A percentile compares a stretch with the other conserved stretches of the same genome.
phyloP scores from a whole-genome alignment of 2,888 invertebrate species.

The Creontiades dilutus region DNA sequence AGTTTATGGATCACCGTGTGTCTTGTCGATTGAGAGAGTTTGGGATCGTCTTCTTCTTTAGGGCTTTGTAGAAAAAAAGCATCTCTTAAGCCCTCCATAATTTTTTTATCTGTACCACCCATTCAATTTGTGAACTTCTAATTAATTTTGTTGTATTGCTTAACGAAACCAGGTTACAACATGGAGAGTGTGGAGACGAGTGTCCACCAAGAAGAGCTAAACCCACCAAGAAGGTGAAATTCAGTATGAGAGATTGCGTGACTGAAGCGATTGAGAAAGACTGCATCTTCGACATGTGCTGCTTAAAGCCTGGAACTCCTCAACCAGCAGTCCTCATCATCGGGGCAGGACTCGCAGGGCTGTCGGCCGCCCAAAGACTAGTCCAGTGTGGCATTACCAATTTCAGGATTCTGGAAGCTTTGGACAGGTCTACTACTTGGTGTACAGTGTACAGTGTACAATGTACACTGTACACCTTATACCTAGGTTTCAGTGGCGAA shows the following conservation, averaged over 20 bases:
- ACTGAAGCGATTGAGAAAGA: slow-evolving; percentile 53
- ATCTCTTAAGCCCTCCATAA: no score
- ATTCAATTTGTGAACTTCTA: no score
- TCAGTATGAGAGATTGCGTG: slow-evolving; percentile 56
- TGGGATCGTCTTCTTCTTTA: no score
- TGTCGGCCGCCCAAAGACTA: slow-evolving; percentile 73
- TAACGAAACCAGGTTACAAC: slow-evolving; percentile 18
- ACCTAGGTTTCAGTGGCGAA: no score
- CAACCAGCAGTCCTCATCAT: slow-evolving; percentile 73
- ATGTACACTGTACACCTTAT: no score
- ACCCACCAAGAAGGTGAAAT: not conserved
- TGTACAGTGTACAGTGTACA: no score
- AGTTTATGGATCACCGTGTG: no score
- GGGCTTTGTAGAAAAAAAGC: no score
- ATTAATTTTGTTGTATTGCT: not conserved
- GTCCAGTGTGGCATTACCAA: slow-evolving; percentile 73
- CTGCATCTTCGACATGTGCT: slow-evolving; percentile 72
- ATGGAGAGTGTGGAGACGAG: slow-evolving; percentile 53
- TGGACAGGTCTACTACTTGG: no score
- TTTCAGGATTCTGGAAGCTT: slow-evolving; percentile 72
- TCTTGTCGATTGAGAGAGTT: no score
- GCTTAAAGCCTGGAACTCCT: slow-evolving; percentile 58
- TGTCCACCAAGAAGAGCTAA: slow-evolving; percentile 15
- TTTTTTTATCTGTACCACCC: no score
- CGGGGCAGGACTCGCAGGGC: slow-evolving; percentile 73